Base-by-base conservation (phyloP, 2,113 vertebrate species). In the Sturnira hondurensis region DNA sequence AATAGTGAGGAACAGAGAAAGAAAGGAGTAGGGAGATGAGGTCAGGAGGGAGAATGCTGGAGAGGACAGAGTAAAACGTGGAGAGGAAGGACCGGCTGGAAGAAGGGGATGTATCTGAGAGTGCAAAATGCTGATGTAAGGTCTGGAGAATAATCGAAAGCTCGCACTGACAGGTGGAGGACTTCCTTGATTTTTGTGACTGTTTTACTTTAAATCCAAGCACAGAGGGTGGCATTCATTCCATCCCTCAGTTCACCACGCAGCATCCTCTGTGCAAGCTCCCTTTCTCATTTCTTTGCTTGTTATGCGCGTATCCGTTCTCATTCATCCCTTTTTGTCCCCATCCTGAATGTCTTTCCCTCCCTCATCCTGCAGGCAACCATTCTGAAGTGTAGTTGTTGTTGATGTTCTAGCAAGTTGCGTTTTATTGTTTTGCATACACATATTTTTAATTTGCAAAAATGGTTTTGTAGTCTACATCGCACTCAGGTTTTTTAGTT, bases 81-180 rank as follows among this genome's bases (percentile, higher is more conserved):
- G 26, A 63, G 20, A 54, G 33, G 41, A 84, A 50, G 84, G 20
- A 56, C 1, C 1, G 8, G 67, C 36, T 65, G 45, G 82, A 58
- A 0, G 1, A 81, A 19, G 31, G 14, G 2, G 6, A 9, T 4
- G 19, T 24, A 43, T 41, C 41, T 33, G 36, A 67, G 43, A 28
- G 20, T 68, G 65, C 65, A 36, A 85, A 38, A 67, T 7, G 15
- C 65, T 43, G 47, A 73, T 12, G 5, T 4, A 5, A 56, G 20
- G 36, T 16, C 45, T 76, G 22, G 33, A 31, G 26, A 70, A 54
- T 50, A 61, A 36, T 6, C 31, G 81, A 91, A 61, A 86, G 8
- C 9, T 54, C 61, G 85, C 50, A 17, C 4, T 33, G 28, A 67
- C 11, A 16, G 7, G 33, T 5, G 16, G 26, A 36, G 28, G 38